These are phyloP conservation scores for Drosophila orosa DNA, from an alignment of 1,140 invertebrate species.

Conservation along the genomic window DNA sequence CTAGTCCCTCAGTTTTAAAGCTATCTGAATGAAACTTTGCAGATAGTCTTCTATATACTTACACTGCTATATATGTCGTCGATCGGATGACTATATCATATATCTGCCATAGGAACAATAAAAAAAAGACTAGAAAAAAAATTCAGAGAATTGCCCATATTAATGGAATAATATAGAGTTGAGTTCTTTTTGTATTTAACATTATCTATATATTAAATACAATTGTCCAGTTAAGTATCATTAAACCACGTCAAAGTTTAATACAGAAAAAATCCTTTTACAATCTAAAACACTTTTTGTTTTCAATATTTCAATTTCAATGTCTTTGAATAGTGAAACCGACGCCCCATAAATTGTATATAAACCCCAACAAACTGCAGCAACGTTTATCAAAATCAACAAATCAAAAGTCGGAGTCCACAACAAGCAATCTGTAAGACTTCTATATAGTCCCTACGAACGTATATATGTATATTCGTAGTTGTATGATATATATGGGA, in stretches of 20 bases:
- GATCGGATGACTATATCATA: no score
- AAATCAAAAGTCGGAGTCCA: slow-evolving; percentile 60
- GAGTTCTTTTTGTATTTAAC: not conserved
- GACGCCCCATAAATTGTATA: slow-evolving; percentile 19
- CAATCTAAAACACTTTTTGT: not conserved
- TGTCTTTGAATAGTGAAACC: not conserved
- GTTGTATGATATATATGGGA: slow-evolving; percentile 8
- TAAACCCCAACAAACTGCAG: slow-evolving; percentile 23
- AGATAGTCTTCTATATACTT: no score
- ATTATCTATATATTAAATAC: not conserved
- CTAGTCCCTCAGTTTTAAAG: no score
- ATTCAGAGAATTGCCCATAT: no score
- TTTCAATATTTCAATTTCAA: not conserved
- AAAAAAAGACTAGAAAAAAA: no score
- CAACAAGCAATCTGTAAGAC: slow-evolving; percentile 61
- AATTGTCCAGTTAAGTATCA: not conserved
- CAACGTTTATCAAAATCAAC: slow-evolving; percentile 51
- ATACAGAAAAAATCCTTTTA: not conserved
- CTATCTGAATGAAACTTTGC: no score
- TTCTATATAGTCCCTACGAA: slow-evolving; percentile 31
- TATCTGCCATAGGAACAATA: no score
- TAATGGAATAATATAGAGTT: no score
- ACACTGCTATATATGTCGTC: no score
- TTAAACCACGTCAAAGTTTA: not conserved
- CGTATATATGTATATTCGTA: slow-evolving; percentile 2